Percentiles rank a stretch among this genome's conserved stretches.
phyloP scores from a whole-genome alignment of 1,140 invertebrate species.

The Neodiprion lecontei region DNA sequence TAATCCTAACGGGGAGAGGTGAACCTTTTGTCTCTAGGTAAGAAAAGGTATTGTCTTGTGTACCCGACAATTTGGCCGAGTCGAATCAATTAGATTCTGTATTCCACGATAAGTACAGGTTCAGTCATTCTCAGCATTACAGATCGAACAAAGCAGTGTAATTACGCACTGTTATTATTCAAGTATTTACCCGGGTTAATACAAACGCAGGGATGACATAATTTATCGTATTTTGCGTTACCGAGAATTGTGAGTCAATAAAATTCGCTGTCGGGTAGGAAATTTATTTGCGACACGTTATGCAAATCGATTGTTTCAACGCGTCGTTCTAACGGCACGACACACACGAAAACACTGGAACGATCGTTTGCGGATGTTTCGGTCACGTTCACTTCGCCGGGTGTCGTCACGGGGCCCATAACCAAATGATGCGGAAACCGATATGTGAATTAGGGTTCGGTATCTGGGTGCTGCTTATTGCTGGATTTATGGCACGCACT shows the following conservation, averaged over 20 bases:
- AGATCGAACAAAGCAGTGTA: no score
- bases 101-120: neutral
- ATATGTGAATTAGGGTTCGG: constrained; percentile 1
- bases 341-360: neutral
- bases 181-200: no score
- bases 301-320: neutral
- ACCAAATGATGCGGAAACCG: constrained; percentile 7
- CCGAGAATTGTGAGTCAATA: neutral
- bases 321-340: neutral
- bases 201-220: no score
- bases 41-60: neutral
- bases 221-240: no score
- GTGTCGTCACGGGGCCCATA: neutral
- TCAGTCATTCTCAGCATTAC: neutral
- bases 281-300: neutral
- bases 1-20: neutral
- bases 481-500: constrained; percentile 27
- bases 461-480: constrained; percentile 23
- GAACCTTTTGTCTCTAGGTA: neutral
- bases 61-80: neutral
- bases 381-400: neutral
- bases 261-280: neutral
- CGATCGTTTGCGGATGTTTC: constrained; percentile 6
- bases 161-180: no score
- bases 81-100: neutral